Evolutionary conservation across 2,888 invertebrate species (phyloP), one percentile per base, ranked within the genome.

Genomic region (Chaitophorus viminalis): DNA sequence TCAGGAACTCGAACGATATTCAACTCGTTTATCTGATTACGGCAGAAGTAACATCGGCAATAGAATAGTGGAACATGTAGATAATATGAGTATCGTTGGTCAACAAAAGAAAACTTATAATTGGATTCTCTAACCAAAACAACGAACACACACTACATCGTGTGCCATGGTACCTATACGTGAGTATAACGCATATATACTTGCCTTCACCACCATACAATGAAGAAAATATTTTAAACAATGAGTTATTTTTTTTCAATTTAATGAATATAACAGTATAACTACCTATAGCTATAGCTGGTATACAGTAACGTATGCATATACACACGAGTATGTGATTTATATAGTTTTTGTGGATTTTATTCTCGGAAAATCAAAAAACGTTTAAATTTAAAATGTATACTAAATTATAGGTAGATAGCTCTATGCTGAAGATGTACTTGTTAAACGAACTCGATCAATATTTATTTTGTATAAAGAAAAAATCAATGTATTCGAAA

Each of bases 61-160:
- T 25, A 25, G 2, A 60, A 60, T 6, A 25, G 25, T 9, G 60
- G 60, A 60, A 60, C 60, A 60, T 46, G 46, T 46, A 46, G 46
- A 14, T 25, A 60, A 68, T 68, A 68, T n/a, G 68, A 68, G n/a
- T 11, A 21, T 36, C 14, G 25, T 14, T 65, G 65, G 36, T 79
- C 65, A 65, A 79, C 36, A 79, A 79, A 79, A 79, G 31, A 79
- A 79, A 65, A 79, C 65, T 39, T 65, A 65, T 79, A 79, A 79
- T 65, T 79, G 78, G 78, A 60, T 78, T 60, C 78, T 17, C 54
- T 18, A 36, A 36, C 79, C 33, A 9, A 36, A 60, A 17, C 17
- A 60, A 25, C 11, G 60, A 17, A 14, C 33, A 60, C 25, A 60
- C 46, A 5, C 3, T 6, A 6, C 36, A n/a, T n/a, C n/a, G n/a